These are phyloP conservation scores for Camponotus pennsylvanicus DNA, from an alignment of 1,140 invertebrate species.

Conservation along the genomic window DNA sequence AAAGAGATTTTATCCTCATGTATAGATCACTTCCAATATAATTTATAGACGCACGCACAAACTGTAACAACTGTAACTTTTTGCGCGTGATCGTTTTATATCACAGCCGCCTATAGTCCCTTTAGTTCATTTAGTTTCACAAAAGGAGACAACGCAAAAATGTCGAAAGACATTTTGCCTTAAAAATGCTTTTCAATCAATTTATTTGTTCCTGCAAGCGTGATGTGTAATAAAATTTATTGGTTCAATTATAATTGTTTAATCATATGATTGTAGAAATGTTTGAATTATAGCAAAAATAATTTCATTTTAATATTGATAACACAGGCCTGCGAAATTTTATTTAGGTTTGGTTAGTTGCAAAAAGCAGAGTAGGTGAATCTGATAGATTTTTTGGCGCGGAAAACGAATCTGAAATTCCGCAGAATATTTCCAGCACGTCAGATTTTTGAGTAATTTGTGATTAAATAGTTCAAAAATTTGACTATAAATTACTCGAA, in stretches of 20 bases:
- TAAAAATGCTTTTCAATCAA: background rate
- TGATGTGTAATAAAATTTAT: constrained; percentile 17
- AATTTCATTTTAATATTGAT: constrained; percentile 11
- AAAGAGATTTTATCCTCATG: background rate
- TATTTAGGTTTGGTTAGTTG: too few species aligned
- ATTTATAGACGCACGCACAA: background rate
- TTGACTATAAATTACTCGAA: too few species aligned
- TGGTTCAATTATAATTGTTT: background rate
- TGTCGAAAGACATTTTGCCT: background rate
- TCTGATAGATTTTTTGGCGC: too few species aligned
- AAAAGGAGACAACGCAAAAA: background rate
- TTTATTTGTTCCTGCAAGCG: background rate
- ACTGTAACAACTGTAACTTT: background rate
- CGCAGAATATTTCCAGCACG: too few species aligned
- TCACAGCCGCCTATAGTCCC: background rate
- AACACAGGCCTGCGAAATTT: background rate
- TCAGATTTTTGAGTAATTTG: too few species aligned
- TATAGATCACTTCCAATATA: background rate
- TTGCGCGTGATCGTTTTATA: background rate
- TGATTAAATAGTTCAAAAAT: too few species aligned
- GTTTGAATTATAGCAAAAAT: constrained; percentile 39
- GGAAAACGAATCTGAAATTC: too few species aligned
- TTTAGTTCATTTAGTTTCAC: background rate
- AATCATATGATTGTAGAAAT: background rate
- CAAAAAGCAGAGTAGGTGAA: too few species aligned